A percentile compares a stretch with the other conserved stretches of the same genome.
These are phyloP conservation scores for Asbolus verrucosus DNA, from an alignment of 1,140 invertebrate species.

Conservation along the genomic window DNA sequence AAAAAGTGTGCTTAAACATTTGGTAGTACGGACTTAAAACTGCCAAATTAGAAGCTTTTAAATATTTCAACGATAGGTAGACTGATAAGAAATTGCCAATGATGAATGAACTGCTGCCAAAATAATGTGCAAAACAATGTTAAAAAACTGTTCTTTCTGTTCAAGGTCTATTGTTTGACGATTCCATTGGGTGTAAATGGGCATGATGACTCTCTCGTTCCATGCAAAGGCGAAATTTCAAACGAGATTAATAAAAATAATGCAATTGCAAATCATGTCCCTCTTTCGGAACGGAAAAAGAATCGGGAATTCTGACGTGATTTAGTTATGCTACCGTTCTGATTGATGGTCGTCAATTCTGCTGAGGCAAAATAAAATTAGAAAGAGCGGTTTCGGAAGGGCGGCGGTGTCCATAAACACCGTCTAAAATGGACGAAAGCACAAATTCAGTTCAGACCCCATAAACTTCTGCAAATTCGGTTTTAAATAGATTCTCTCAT, in stretches of 20 bases:
- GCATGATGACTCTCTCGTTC: too few relatives aligned
- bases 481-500: constrained; percentile 33
- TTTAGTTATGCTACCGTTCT: constrained; percentile 20
- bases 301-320: neutral
- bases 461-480: constrained; percentile 34
- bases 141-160: too few relatives aligned
- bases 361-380: constrained; percentile 18
- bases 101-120: too few relatives aligned
- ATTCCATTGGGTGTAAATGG: too few relatives aligned
- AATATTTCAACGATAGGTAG: too few relatives aligned
- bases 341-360: constrained; percentile 33
- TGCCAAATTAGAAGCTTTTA: too few relatives aligned
- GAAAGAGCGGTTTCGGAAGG: constrained; percentile 19
- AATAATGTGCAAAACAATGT: too few relatives aligned
- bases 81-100: too few relatives aligned
- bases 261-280: neutral
- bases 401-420: constrained; percentile 27
- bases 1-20: too few relatives aligned
- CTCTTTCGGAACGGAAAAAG: neutral
- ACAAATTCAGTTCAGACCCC: constrained; percentile 26
- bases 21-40: too few relatives aligned
- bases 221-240: too few relatives aligned
- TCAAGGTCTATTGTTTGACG: too few relatives aligned
- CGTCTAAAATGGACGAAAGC: constrained; percentile 26
- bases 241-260: neutral